These are phyloP conservation scores for Trematocara macrostoma DNA, from an alignment of 2,113 vertebrate genomes.

Conservation along the genomic window DNA sequence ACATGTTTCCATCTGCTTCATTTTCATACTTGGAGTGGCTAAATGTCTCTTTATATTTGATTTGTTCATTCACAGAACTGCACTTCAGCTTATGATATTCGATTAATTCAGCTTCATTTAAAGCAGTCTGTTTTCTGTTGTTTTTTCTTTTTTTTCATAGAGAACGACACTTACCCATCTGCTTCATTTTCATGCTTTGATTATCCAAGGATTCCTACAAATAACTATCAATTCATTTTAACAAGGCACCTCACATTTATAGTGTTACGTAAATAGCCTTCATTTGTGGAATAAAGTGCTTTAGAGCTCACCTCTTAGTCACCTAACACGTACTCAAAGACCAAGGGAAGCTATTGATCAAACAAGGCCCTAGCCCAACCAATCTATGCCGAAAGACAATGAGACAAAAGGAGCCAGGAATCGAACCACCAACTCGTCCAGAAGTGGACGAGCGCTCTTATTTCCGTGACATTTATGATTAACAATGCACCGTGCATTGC, in stretches of 20 bases:
- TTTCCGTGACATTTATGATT: background rate
- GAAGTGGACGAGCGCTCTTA: background rate
- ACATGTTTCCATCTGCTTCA: slow-evolving; percentile 41
- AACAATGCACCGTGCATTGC: background rate
- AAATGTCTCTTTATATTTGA: slow-evolving; percentile 48
- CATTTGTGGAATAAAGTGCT: background rate
- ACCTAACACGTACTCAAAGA: background rate
- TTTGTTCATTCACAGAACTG: slow-evolving; percentile 31
- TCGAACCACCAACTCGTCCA: background rate
- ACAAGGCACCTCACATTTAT: background rate
- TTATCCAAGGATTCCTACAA: slow-evolving; percentile 1
- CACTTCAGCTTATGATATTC: background rate
- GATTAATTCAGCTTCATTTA: slow-evolving; percentile 35
- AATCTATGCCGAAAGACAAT: background rate
- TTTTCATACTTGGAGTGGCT: slow-evolving; percentile 18
- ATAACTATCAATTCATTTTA: background rate
- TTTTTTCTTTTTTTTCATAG: background rate
- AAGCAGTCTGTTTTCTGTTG: background rate
- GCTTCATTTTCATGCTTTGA: slow-evolving; percentile 11
- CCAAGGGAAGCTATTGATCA: background rate
- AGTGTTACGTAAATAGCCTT: background rate
- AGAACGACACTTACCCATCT: slow-evolving; percentile 20
- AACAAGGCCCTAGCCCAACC: background rate
- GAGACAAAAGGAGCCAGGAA: background rate
- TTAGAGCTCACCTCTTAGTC: background rate